Conservation (phyloP, 2,113 vertebrate genomes). For the Rafetus swinhoei region DNA sequence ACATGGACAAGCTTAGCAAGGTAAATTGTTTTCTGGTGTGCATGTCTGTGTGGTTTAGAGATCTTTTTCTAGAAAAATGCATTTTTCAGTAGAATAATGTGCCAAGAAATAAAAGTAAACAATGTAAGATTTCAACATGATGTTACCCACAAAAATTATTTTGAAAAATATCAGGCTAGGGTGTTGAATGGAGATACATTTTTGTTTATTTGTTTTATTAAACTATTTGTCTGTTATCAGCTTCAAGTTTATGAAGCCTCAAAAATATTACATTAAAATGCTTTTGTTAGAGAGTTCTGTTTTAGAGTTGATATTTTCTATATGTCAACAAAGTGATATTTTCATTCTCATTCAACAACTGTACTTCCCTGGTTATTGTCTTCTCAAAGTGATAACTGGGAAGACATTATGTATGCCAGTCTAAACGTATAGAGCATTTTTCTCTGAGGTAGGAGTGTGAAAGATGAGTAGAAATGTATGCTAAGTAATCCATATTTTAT, state of each 20-base stretch:
- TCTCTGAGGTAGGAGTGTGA: not conserved
- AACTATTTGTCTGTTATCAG: not conserved
- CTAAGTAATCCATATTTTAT: not conserved
- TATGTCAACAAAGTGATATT: not conserved
- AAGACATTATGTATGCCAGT: not conserved
- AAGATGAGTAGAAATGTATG: not conserved
- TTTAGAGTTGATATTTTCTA: not conserved
- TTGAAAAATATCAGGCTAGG: not conserved
- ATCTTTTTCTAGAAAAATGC: not conserved
- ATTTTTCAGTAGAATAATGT: not conserved
- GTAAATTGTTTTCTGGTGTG: constrained; percentile 63
- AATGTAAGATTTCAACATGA: not conserved
- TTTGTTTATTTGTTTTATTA: not conserved
- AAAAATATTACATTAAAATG: not conserved
- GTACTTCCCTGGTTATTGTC: not conserved
- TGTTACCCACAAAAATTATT: not conserved
- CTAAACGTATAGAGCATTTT: not conserved
- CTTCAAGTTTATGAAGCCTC: not conserved
- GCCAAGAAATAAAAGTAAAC: not conserved
- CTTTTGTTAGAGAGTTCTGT: not conserved
- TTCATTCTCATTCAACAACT: not conserved
- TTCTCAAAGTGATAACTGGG: not conserved
- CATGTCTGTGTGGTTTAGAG: not conserved
- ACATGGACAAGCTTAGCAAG: constrained; percentile 80
- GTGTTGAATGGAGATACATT: not conserved